Evolutionary conservation across 2,888 invertebrate species (phyloP).

Genomic region (Meiosimyza platycephala): DNA sequence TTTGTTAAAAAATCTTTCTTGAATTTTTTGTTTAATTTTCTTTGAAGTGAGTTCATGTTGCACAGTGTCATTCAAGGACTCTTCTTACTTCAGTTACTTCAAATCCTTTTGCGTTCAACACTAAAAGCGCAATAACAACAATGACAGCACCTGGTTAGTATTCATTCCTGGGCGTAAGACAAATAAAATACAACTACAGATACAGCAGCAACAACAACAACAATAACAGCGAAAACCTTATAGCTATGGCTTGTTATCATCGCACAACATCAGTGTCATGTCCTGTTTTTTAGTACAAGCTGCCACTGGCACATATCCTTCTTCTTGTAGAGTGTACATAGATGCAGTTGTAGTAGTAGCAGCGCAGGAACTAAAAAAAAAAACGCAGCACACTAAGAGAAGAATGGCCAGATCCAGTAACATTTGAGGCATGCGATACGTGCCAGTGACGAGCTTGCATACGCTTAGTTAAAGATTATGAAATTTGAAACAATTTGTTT

Average conservation of each 20-base stretch:
- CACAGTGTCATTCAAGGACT: not conserved
- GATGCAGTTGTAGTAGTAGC: not conserved
- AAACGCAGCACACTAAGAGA: not conserved
- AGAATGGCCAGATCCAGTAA: conserved; percentile 4
- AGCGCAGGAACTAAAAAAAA: not conserved
- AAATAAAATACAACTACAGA: conserved; percentile 19
- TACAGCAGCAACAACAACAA: conserved; percentile 14
- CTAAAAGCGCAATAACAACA: not conserved
- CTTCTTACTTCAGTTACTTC: conserved; percentile 35
- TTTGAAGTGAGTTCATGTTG: too few relatives aligned
- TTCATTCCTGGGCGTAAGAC: conserved; percentile 44
- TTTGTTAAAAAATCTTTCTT: not conserved
- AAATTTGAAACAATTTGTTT: conserved; percentile 40
- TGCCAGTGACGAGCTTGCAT: conserved; percentile 44
- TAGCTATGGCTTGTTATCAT: conserved; percentile 14
- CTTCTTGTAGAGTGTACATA: not conserved
- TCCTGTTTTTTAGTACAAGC: conserved; percentile 1
- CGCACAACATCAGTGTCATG: conserved; percentile 1
- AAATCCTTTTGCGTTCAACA: conserved; percentile 29
- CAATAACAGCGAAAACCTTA: conserved; percentile 12
- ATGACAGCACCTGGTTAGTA: conserved; percentile 44
- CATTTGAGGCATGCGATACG: conserved; percentile 35
- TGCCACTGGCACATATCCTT: not conserved
- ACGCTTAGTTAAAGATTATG: conserved; percentile 49
- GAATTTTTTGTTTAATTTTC: too few relatives aligned